A percentile compares a stretch with the other conserved stretches of the same genome.
Conservation (phyloP, 2,113 vertebrate genomes). For the Hucho hucho region DNA sequence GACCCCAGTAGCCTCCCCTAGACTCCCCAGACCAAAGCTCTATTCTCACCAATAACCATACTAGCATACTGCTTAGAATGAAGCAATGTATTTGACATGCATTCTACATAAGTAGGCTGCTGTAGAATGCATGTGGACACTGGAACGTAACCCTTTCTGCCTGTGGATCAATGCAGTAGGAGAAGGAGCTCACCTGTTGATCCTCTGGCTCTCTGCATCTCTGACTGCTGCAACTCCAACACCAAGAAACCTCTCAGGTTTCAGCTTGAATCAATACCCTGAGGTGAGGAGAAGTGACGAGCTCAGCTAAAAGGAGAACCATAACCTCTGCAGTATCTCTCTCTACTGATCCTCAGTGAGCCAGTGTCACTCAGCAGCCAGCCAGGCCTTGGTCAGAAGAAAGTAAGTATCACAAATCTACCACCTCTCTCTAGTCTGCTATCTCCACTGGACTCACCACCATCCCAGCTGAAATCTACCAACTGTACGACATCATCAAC, state of each 20-base stretch:
- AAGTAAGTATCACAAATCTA: neutral
- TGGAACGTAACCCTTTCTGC: constrained; percentile 17
- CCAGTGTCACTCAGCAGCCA: constrained; percentile 42
- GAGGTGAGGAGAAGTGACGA: constrained; percentile 53
- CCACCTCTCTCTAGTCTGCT: no score
- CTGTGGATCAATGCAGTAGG: constrained; percentile 25
- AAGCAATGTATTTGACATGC: no score
- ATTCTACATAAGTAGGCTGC: no score
- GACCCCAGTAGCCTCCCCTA: no score
- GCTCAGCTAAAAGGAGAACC: constrained; percentile 61
- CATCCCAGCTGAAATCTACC: neutral
- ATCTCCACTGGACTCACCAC: neutral
- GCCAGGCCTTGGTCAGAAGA: neutral
- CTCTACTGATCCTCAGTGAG: neutral
- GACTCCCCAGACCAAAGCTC: no score
- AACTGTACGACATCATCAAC: neutral
- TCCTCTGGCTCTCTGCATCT: neutral
- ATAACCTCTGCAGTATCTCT: constrained; percentile 60
- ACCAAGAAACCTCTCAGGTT: constrained; percentile 57
- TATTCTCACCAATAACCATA: no score
- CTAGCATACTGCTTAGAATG: no score
- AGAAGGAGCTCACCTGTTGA: neutral
- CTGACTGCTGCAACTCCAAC: constrained; percentile 7
- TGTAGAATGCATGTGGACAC: no score
- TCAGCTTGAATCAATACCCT: constrained; percentile 55